These are phyloP conservation scores for Erythrolamprus reginae DNA, from an alignment of 2,113 vertebrate species.

Conservation along the genomic window DNA sequence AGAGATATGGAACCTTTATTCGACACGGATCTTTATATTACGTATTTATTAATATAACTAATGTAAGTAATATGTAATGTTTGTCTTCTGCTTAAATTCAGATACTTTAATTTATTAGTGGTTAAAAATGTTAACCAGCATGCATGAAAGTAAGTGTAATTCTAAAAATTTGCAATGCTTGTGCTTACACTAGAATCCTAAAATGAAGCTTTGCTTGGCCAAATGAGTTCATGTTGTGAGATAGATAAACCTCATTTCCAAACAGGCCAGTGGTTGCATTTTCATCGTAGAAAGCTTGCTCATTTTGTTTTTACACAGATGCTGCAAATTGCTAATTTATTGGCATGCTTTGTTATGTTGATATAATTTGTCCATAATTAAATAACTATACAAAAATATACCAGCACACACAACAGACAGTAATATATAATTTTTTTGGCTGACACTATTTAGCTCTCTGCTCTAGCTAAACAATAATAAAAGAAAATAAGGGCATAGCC, in stretches of 20 bases:
- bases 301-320: slow-evolving; percentile 32
- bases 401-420: slow-evolving; percentile 23
- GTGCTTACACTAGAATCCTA: slow-evolving; percentile 19
- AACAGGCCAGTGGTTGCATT: slow-evolving; percentile 33
- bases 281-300: slow-evolving; percentile 28
- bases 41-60: neutral
- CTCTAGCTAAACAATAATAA: slow-evolving; percentile 15
- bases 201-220: slow-evolving; percentile 41
- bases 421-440: slow-evolving; percentile 19
- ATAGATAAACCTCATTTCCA: slow-evolving; percentile 38
- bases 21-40: neutral
- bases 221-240: slow-evolving; percentile 45
- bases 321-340: slow-evolving; percentile 41
- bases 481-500: slow-evolving; percentile 28
- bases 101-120: neutral
- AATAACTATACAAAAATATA: slow-evolving; percentile 43
- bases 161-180: slow-evolving; percentile 27
- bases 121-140: slow-evolving; percentile 10
- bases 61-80: neutral
- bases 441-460: slow-evolving; percentile 7
- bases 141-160: slow-evolving; percentile 21
- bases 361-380: slow-evolving; percentile 53
- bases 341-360: slow-evolving; percentile 34
- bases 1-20: neutral
- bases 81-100: neutral